Percentiles rank a stretch among this genome's conserved stretches.
Evolutionary conservation across 2,797 vertebrate genomes (phyloP).

Genomic region (Danio albolineatus): DNA sequence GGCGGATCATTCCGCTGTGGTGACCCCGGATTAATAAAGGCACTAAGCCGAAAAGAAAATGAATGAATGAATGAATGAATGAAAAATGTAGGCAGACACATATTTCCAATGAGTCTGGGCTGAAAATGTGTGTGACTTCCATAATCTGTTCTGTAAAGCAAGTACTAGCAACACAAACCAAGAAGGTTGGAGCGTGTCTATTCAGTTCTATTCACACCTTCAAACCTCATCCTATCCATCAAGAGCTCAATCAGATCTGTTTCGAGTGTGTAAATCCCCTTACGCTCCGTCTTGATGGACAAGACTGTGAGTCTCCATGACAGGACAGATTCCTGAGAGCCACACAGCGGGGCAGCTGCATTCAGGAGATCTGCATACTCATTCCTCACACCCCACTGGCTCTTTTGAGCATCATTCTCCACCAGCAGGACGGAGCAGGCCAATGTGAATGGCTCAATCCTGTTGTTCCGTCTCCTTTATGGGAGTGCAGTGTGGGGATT

Average conservation of each 20-base stretch:
- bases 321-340: constrained; percentile 43
- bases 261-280: constrained; percentile 41
- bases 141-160: too few relatives aligned
- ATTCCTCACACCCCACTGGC: constrained; percentile 73
- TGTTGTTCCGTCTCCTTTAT: constrained; percentile 37
- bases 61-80: too few relatives aligned
- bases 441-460: constrained; percentile 49
- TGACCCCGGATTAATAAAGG: too few relatives aligned
- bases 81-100: too few relatives aligned
- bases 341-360: constrained; percentile 68
- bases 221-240: constrained; percentile 25
- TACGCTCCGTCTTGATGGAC: constrained; percentile 3
- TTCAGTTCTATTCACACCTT: background rate
- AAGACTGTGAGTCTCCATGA: constrained; percentile 52
- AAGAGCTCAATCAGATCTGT: constrained; percentile 47
- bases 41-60: too few relatives aligned
- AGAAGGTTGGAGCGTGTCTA: background rate
- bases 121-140: too few relatives aligned
- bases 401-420: constrained; percentile 67
- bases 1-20: too few relatives aligned
- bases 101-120: too few relatives aligned
- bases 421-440: constrained; percentile 64
- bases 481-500: constrained; percentile 41
- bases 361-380: constrained; percentile 58
- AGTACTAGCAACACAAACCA: background rate